Base-by-base conservation (phyloP, 2,888 invertebrate species). In the Plagiodera versicolora region DNA sequence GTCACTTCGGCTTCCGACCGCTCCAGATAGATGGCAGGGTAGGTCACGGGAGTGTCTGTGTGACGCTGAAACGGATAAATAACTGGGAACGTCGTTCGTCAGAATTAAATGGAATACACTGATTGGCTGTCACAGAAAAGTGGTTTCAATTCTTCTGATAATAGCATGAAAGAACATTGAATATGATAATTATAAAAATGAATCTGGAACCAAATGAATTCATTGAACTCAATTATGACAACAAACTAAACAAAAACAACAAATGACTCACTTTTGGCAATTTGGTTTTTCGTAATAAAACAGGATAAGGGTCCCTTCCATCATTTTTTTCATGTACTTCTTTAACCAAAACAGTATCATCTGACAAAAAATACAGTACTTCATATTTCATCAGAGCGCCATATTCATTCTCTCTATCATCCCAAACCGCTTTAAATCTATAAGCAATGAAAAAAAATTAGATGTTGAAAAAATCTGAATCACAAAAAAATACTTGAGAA, bases 281-380 rank as follows among this genome's bases (percentile, higher is more conserved):
- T 80, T 89, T 91, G 53, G 85, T 90, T 79, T 89, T 87, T 72
- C 87, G 87, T 54, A 95, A 82, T 20, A 93, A 81, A 65, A 89
- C 79, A 1, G 90, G 88, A 76, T 88, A 89, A 0, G 91, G 91
- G 78, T 93, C 92, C 65, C 89, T 85, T 0, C 92, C 92, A 64
- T 88, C 88, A 74, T 88, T 89, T 14, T 84, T 83, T 59, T 85
- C 85, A 71, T 88, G 87, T 10, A 90, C 81, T 80, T 92, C 92
- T 74, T 89, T 86, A 0, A 95, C 83, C 56, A 91, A 87, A 54
- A 95, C 84, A 0, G 89, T 91, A 74, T 94, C 92, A 74, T 95
- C 93, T 55, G 88, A 87, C 18, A 95, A 81, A 77, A 89, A 93
- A 78, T 92, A 95, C 72, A 88, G 82, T 57, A 95, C 79, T 71